These are phyloP conservation scores for Ennomos erosarius DNA, from an alignment of 2,888 invertebrate genomes.

Conservation along the genomic window DNA sequence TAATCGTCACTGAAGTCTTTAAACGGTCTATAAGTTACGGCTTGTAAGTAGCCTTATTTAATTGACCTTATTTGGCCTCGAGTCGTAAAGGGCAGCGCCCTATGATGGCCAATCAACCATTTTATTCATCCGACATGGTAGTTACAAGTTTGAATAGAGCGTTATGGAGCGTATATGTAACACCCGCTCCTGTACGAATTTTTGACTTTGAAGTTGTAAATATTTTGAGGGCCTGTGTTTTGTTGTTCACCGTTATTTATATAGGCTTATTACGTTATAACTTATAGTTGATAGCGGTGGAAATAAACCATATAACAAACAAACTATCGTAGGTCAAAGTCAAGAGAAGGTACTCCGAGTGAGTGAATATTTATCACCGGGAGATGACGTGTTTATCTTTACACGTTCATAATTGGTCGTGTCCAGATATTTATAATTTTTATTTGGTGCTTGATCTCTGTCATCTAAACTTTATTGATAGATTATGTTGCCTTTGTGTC, in stretches of 20 bases:
- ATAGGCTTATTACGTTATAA: constrained; percentile 9
- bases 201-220: constrained; percentile 9
- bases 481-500: too few relatives aligned
- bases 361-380: constrained; percentile 32
- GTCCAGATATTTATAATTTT: constrained; percentile 30
- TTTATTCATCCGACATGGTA: constrained; percentile 39
- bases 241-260: constrained; percentile 30
- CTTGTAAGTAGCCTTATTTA: constrained; percentile 59
- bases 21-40: constrained; percentile 38
- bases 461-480: background rate
- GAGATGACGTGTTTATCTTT: constrained; percentile 38
- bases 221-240: constrained; percentile 9
- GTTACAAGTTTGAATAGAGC: constrained; percentile 32
- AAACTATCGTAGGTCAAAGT: constrained; percentile 49
- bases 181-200: constrained; percentile 19
- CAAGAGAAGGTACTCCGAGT: constrained; percentile 41
- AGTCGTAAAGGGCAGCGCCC: constrained; percentile 66
- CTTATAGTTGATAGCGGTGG: constrained; percentile 22
- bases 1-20: constrained; percentile 29
- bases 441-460: constrained; percentile 13
- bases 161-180: too few relatives aligned
- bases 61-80: constrained; percentile 72
- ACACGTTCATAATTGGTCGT: constrained; percentile 25
- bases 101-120: constrained; percentile 56
- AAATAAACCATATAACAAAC: constrained; percentile 44